phyloP scores from a whole-genome alignment of 2,888 invertebrate species.

The Trachelus iudaicus region DNA sequence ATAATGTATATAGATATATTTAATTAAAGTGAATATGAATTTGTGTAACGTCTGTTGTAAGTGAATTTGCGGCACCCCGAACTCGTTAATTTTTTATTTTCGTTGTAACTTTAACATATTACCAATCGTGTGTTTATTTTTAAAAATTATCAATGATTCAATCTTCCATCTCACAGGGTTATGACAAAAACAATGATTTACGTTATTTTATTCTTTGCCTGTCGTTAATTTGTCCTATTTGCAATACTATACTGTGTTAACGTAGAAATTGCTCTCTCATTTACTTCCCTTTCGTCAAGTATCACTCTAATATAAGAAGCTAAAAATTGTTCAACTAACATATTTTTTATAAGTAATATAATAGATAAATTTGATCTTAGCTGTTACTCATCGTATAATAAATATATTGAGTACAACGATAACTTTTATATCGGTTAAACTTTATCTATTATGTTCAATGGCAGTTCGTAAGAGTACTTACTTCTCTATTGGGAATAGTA shows the following conservation, averaged over 20 bases:
- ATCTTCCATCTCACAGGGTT: not conserved
- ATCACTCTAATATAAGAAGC: not conserved
- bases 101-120: not conserved
- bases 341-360: not conserved
- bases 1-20: slow-evolving; percentile 65
- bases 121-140: not conserved
- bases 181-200: not conserved
- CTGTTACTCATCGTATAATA: not conserved
- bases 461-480: not conserved
- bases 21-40: slow-evolving; percentile 64
- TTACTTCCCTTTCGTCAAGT: not conserved
- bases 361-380: not conserved
- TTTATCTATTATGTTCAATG: not conserved
- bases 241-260: not conserved
- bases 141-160: not conserved
- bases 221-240: not conserved
- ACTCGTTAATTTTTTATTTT: not conserved
- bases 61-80: not conserved
- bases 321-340: not conserved
- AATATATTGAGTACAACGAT: not conserved
- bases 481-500: not conserved
- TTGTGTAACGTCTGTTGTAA: slow-evolving; percentile 47
- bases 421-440: not conserved
- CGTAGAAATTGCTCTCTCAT: not conserved
- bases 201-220: not conserved